Evolutionary conservation across 2,113 vertebrate species (phyloP).

Genomic region (Scolopax mira): DNA sequence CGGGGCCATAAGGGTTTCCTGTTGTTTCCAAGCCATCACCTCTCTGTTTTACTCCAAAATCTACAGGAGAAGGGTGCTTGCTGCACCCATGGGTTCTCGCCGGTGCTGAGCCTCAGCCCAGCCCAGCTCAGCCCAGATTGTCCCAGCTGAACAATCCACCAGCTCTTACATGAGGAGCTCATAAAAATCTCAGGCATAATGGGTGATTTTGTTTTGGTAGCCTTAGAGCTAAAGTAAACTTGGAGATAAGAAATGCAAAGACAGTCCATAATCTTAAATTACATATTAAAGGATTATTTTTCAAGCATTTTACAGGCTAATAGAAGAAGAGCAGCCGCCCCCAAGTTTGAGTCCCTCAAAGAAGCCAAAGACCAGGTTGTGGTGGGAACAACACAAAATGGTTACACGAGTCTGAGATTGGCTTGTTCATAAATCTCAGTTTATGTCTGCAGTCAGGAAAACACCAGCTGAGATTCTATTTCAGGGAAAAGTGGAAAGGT

Average conservation of each 20-base stretch:
- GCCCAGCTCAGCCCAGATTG: neutral
- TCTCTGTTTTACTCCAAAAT: neutral
- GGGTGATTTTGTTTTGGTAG: neutral
- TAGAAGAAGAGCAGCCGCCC: neutral
- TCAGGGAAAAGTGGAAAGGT: neutral
- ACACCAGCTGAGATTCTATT: neutral
- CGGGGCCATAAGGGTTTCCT: neutral
- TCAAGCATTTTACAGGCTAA: neutral
- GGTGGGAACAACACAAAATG: rapidly evolving
- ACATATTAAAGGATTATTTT: neutral
- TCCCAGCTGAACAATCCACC: neutral
- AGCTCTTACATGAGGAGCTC: neutral
- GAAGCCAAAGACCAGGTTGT: neutral
- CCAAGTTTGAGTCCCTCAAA: neutral
- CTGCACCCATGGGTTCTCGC: rapidly evolving
- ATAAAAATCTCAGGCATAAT: neutral
- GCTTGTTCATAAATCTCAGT: neutral
- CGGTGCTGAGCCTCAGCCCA: rapidly evolving
- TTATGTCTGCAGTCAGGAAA: neutral
- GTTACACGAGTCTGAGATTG: rapidly evolving
- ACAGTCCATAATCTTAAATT: neutral
- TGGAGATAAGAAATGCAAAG: neutral
- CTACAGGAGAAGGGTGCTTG: rapidly evolving
- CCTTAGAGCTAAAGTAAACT: neutral
- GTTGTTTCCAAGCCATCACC: neutral